Evolutionary conservation across 53 echinoderm and acorn worm genomes (phyloP).

Genomic region (Arbacia lixula): DNA sequence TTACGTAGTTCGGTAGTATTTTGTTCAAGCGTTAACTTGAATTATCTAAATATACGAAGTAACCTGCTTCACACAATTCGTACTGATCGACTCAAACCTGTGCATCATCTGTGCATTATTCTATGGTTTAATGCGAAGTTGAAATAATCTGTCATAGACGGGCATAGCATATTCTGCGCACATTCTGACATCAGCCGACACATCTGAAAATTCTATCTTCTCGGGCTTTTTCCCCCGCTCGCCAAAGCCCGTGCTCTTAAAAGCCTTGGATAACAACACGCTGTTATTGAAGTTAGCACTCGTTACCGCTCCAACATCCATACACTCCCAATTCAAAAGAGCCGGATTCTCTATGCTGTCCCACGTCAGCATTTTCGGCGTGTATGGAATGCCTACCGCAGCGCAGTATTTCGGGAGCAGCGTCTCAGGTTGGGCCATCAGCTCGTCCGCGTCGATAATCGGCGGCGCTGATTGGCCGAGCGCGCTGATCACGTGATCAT

Average conservation of each 20-base stretch:
- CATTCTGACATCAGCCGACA: not conserved
- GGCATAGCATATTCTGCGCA: slow-evolving; percentile 14
- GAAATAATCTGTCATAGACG: slow-evolving; percentile 1
- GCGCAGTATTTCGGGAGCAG: slow-evolving; percentile 13
- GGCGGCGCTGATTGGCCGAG: slow-evolving; percentile 41
- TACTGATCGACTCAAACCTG: too few species aligned
- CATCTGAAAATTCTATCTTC: not conserved
- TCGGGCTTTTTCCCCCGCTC: not conserved
- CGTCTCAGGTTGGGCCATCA: not conserved
- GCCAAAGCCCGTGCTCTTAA: not conserved
- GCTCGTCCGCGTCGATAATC: slow-evolving; percentile 24
- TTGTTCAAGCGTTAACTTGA: too few species aligned
- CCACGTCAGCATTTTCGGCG: slow-evolving; percentile 4
- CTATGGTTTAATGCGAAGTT: slow-evolving; percentile 6
- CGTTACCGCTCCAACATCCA: not conserved
- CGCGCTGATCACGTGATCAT: not conserved
- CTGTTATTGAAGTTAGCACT: not conserved
- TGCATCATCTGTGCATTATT: too few species aligned
- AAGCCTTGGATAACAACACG: not conserved
- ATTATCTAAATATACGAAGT: too few species aligned
- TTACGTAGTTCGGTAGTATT: too few species aligned
- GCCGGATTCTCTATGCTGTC: not conserved
- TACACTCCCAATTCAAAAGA: not conserved
- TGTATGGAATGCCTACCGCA: slow-evolving; percentile 1
- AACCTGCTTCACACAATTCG: too few species aligned